Evolutionary conservation across 2,888 invertebrate species (phyloP).

Genomic region (Mystacides longicornis): DNA sequence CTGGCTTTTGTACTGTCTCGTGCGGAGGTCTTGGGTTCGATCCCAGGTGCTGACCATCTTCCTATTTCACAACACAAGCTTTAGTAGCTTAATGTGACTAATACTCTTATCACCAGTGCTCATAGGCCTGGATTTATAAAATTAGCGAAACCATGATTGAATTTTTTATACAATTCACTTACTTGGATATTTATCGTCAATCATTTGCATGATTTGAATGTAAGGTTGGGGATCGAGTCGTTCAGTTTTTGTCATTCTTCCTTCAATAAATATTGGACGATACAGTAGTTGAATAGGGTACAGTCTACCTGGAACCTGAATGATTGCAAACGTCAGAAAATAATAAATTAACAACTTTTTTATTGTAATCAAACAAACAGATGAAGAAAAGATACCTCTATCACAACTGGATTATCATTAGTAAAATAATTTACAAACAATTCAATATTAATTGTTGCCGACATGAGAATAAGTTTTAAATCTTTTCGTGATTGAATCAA

Average conservation of each 20-base stretch:
- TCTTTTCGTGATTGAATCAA: constrained; percentile 70
- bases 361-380: neutral
- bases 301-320: constrained; percentile 85
- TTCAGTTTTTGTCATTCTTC: constrained; percentile 54
- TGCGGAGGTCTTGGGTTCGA: no score
- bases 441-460: constrained; percentile 95
- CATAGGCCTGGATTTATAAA: neutral
- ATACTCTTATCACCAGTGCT: no score
- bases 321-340: neutral
- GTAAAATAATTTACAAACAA: constrained; percentile 87
- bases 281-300: constrained; percentile 90
- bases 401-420: constrained; percentile 69
- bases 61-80: no score
- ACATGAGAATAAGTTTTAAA: constrained; percentile 93
- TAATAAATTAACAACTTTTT: neutral
- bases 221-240: constrained; percentile 91
- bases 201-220: constrained; percentile 82
- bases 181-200: constrained; percentile 83
- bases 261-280: constrained; percentile 55
- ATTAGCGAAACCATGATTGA: constrained; percentile 13
- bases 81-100: no score
- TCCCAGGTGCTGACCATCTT: no score
- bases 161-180: no score
- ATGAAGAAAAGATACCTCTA: constrained; percentile 52
- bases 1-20: no score